phyloP scores from a whole-genome alignment of 2,888 invertebrate species.

The Tiliacea citrago region DNA sequence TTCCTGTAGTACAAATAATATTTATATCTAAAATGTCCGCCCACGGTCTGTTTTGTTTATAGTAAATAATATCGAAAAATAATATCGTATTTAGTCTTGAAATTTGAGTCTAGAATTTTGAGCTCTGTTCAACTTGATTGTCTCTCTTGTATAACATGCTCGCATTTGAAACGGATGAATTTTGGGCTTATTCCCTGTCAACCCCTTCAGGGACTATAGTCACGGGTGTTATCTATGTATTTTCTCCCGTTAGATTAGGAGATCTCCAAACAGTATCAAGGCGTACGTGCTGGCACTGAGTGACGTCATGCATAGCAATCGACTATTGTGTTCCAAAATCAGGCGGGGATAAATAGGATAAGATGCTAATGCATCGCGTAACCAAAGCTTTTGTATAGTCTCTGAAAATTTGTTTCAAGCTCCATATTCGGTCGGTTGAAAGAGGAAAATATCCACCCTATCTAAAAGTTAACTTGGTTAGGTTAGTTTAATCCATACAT shows the following conservation, averaged over 20 bases:
- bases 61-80: slow-evolving; percentile 1
- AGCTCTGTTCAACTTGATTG: too few relatives aligned
- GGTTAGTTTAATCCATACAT: not conserved
- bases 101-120: too few relatives aligned
- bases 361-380: slow-evolving; percentile 36
- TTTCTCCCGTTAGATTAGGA: slow-evolving; percentile 43
- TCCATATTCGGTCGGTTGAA: not conserved
- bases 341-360: slow-evolving; percentile 22
- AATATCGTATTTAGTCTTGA: slow-evolving; percentile 3
- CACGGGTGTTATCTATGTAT: slow-evolving; percentile 27
- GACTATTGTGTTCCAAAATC: slow-evolving; percentile 48
- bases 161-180: slow-evolving; percentile 4
- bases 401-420: not conserved
- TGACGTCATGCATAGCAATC: slow-evolving; percentile 61
- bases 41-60: not conserved
- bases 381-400: not conserved
- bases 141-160: not conserved
- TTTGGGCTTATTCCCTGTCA: not conserved
- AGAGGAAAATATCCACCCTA: not conserved
- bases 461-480: not conserved
- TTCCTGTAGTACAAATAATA: slow-evolving; percentile 14
- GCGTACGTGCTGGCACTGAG: slow-evolving; percentile 36
- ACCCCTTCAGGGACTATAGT: slow-evolving; percentile 4
- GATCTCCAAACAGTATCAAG: slow-evolving; percentile 51
- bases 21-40: not conserved